A percentile compares a stretch with the other conserved stretches of the same genome.
phyloP scores from a whole-genome alignment of 2,888 invertebrate species.

The Monoplex corrugatus region DNA sequence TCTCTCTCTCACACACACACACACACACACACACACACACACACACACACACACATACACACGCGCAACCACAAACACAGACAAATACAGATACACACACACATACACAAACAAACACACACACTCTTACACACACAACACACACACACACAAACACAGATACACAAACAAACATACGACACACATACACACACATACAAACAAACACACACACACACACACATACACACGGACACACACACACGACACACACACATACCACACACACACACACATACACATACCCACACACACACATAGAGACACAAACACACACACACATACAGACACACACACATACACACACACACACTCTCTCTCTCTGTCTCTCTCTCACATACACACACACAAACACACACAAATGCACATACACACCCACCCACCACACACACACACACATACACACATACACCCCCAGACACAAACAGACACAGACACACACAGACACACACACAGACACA shows the following conservation, averaged over 20 bases:
- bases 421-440: neutral
- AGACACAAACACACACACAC: neutral
- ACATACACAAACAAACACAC: neutral
- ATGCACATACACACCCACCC: neutral
- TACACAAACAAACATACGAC: neutral
- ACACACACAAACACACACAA: neutral
- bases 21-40: neutral
- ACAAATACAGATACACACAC: neutral
- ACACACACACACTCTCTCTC: conserved; percentile 7
- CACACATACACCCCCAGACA: neutral
- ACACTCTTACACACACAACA: neutral
- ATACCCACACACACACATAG: neutral
- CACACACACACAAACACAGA: neutral
- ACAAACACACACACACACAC: neutral
- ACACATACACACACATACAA: neutral
- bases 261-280: neutral
- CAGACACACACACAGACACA: neutral
- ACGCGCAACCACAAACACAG: neutral
- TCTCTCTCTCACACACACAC: neutral
- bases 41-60: conserved; percentile 32
- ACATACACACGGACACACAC: neutral
- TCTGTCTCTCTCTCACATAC: too few relatives aligned
- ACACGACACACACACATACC: neutral
- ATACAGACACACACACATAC: conserved; percentile 20
- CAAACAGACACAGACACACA: neutral